phyloP scores from a whole-genome alignment of 2,113 vertebrate species.

The Pelecanus crispus region DNA sequence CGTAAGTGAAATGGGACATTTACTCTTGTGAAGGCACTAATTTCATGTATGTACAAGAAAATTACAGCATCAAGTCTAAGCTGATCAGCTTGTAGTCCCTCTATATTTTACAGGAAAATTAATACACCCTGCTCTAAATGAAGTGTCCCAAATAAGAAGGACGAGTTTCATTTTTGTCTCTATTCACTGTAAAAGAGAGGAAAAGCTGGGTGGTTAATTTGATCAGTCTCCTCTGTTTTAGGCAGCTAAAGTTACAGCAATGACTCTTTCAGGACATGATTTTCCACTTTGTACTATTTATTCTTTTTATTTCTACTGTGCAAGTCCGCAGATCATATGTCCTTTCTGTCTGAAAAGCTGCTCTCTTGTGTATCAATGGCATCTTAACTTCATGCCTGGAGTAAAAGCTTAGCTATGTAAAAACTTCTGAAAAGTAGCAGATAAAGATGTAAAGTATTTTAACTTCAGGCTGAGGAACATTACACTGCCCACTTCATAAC shows the following conservation, averaged over 20 bases:
- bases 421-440: not conserved
- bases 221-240: not conserved
- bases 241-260: not conserved
- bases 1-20: not conserved
- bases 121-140: not conserved
- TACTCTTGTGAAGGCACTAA: not conserved
- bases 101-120: not conserved
- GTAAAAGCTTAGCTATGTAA: not conserved
- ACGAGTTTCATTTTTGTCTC: not conserved
- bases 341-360: not conserved
- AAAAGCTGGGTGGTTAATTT: not conserved
- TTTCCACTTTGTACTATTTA: not conserved
- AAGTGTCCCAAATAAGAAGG: not conserved
- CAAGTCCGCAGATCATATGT: not conserved
- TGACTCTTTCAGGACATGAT: not conserved
- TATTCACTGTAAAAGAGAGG: not conserved
- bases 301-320: not conserved
- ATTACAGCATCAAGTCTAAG: not conserved
- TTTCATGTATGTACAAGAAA: not conserved
- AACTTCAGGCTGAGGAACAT: not conserved
- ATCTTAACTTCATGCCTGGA: not conserved
- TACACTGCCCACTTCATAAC: not conserved
- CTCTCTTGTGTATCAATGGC: not conserved
- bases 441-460: not conserved
- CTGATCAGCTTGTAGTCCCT: not conserved